Conservation (phyloP, 1,140 invertebrate species). For the Schlechtendalia chinensis region DNA sequence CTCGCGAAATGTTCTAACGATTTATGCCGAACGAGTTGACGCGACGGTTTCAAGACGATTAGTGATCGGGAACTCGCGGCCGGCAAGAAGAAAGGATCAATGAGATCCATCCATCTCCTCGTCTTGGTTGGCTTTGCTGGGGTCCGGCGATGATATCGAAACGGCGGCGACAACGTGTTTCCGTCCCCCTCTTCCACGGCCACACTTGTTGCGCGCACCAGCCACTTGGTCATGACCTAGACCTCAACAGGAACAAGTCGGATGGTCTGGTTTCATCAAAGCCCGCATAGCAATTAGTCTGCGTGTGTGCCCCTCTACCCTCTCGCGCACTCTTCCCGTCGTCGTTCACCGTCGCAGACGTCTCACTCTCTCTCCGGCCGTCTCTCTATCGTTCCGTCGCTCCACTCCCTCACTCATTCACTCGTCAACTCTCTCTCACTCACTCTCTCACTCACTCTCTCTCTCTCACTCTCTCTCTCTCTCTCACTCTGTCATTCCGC, state of each 20-base stretch:
- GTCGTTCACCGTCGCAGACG: background rate
- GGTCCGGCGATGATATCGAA: constrained; percentile 39
- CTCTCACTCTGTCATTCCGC: background rate
- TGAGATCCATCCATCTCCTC: constrained; percentile 43
- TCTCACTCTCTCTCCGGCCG: background rate
- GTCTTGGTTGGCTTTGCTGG: constrained; percentile 27
- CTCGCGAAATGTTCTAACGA: background rate
- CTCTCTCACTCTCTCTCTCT: constrained; percentile 3
- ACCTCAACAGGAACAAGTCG: constrained; percentile 50
- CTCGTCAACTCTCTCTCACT: background rate
- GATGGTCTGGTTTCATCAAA: constrained; percentile 49
- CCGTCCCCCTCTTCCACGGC: constrained; percentile 28
- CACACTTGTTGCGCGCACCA: background rate
- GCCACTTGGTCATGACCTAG: constrained; percentile 50
- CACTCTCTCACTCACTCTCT: background rate
- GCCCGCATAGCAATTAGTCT: constrained; percentile 48
- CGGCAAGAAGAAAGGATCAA: constrained; percentile 48
- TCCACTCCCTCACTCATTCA: background rate
- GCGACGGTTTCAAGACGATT: constrained; percentile 48
- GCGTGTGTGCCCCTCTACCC: background rate
- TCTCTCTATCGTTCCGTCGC: background rate
- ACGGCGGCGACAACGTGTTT: constrained; percentile 47
- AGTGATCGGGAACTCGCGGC: constrained; percentile 39
- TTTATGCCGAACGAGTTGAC: constrained; percentile 41
- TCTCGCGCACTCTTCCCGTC: background rate